Conservation (phyloP, 2,113 vertebrate genomes). For the Poecile atricapillus region DNA sequence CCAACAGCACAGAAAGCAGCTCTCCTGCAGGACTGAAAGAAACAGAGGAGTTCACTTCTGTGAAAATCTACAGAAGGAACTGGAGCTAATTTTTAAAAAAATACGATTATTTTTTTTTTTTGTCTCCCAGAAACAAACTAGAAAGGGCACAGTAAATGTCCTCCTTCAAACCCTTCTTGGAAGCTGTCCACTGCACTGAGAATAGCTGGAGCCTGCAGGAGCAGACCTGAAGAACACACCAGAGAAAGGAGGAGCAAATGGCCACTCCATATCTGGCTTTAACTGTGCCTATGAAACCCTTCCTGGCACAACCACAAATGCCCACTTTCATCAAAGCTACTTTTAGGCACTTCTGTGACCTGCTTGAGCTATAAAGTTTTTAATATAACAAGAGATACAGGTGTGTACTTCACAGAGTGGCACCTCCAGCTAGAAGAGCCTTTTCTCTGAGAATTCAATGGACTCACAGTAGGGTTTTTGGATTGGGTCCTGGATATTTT, state of each 20-base stretch:
- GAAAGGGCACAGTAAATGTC: background rate
- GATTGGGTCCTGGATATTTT: background rate
- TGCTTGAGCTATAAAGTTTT: background rate
- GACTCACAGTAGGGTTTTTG: background rate
- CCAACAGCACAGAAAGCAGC: background rate
- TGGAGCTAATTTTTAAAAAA: background rate
- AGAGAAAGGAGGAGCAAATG: background rate
- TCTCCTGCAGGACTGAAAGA: background rate
- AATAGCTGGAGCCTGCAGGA: background rate
- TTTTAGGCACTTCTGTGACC: background rate
- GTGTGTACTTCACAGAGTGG: background rate
- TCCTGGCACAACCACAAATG: background rate
- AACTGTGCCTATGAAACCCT: background rate
- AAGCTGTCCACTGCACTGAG: background rate
- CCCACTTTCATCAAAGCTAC: background rate
- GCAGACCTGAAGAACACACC: background rate
- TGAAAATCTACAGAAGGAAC: background rate
- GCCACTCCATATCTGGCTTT: background rate
- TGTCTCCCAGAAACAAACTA: background rate
- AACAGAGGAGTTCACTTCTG: background rate
- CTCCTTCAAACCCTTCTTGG: background rate
- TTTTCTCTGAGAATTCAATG: background rate
- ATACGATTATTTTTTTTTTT: background rate
- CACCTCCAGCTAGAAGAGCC: background rate
- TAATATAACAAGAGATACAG: background rate